Conservation (phyloP, 2,888 invertebrate species). For the Dicyrtomina minuta region DNA sequence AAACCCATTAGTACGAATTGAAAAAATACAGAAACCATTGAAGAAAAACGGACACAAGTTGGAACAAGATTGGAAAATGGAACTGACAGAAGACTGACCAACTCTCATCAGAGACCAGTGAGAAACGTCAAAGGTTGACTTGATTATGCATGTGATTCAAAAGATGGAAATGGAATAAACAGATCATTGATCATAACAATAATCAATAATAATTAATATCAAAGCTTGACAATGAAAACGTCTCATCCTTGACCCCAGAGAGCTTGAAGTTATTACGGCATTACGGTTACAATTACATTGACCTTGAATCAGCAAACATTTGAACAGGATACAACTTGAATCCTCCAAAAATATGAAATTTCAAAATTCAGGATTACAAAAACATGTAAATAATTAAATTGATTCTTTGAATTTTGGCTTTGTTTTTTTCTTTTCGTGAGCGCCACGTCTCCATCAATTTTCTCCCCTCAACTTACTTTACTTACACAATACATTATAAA, state of each 20-base stretch:
- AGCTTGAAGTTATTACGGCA: neutral
- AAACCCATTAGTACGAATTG: neutral
- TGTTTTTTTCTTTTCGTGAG: too few species aligned
- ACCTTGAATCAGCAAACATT: too few species aligned
- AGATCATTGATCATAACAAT: constrained; percentile 1
- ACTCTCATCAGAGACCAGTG: constrained; percentile 11
- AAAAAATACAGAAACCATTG: neutral
- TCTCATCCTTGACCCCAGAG: constrained; percentile 14
- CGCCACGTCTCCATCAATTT: too few species aligned
- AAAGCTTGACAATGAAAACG: constrained; percentile 3
- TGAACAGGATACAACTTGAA: too few species aligned
- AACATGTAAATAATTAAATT: too few species aligned
- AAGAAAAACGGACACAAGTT: constrained; percentile 6
- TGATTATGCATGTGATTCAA: constrained; percentile 7
- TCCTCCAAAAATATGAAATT: too few species aligned
- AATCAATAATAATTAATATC: neutral
- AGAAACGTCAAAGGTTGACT: constrained; percentile 10
- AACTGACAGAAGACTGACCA: constrained; percentile 15
- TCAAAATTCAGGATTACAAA: too few species aligned
- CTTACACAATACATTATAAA: too few species aligned
- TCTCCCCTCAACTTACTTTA: too few species aligned
- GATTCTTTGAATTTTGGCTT: too few species aligned
- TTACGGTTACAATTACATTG: too few species aligned
- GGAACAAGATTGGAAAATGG: constrained; percentile 3
- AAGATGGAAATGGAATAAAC: constrained; percentile 10